Base-by-base conservation (phyloP, 2,113 vertebrate species). In the Alces alces region DNA sequence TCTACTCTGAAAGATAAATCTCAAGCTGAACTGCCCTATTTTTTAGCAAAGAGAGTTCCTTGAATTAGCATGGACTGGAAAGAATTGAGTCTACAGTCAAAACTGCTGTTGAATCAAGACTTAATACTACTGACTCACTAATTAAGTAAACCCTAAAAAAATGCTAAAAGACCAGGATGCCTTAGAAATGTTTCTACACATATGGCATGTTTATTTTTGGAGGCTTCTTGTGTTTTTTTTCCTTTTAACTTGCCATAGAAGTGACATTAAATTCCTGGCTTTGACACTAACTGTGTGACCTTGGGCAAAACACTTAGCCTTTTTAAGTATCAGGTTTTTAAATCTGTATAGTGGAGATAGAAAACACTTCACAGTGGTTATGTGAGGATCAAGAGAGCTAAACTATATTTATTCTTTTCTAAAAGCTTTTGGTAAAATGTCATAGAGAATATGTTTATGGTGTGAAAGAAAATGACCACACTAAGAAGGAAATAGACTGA, bases 151-250 rank as follows among this genome's bases (percentile, higher is more conserved):
- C 23, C 33, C 54, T 78, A 13, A 33, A 80, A 92, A 54, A 50
- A 61, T 57, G 28, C 43, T 82, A 16, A 86, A 92, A 73, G 36
- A 47, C 15, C 25, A 39, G n/a, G 39, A 73, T 83, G 45, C 3
- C 39, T 94, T 80, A 93, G 54, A 86, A 91, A 91, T 82, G 8
- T 76, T 91, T 93, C 55, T 43, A 80, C 50, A 55, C 47, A 57
- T 88, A 84, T 50, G 39, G 36, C 14, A 57, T 25, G 23, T 57
- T 90, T 94, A 92, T 96, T 95, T 96, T 94, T 88, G 96, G 76
- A 93, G 33, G 15, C 25, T 86, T 54, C 50, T 84, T 82, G 28
- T 86, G 28, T 55, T 61, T 89, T 70, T 70, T 93, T 86, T 64
- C 33, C n/a, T 50, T n/a, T 90, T 60, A 61, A 92, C 43, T 55